Base-by-base conservation (phyloP, 92 coral and sea anemone species). In the Chrysogorgia sp. region DNA sequence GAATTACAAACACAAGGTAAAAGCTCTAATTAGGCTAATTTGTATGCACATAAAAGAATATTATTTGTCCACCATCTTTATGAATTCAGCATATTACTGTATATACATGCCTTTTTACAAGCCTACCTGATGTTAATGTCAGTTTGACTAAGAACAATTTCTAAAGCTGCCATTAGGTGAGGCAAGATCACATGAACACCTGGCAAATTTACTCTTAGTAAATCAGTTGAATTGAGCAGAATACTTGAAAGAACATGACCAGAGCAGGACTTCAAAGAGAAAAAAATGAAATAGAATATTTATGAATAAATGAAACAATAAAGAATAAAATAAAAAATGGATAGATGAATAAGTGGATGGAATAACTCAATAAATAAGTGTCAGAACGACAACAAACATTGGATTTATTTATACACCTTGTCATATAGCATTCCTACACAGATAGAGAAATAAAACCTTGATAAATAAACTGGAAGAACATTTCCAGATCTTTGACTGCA, bases 201-300 rank as follows among this genome's bases (percentile, higher is more conserved):
- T 53, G 92, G 96, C n/a, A 93, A 80, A 71, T 93, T 91, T 17
- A 93, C 98, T 40, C 97, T 69, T 43, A 93, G 86, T 52, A 93
- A 86, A 66, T 93, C 90, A 1, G 94, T 82, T 48, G 98, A 91
- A 74, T 93, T 93, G 34, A 93, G 90, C 45, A 93, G 81, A 65
- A 93, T 93, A 43, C 98, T 93, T 56, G 96, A 93, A 34, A 93
- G 80, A 23, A 93, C 91, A 77, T 93, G 97, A 53, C 98, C 98
- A 12, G 93, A 86, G 49, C 94, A 93, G 28, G 82, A 67, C 98
- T 93, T 58, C 8, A 80, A 68, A 13, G 55, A 37, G 32, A 69
- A 22, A 58, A 26, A 6, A 2, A 47, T 47, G 2, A n/a, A n/a
- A n/a, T n/a, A n/a, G n/a, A n/a, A n/a, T n/a, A n/a, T n/a, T n/a